phyloP scores from a whole-genome alignment of 2,888 invertebrate genomes.

The Aproaerema taeniolella region DNA sequence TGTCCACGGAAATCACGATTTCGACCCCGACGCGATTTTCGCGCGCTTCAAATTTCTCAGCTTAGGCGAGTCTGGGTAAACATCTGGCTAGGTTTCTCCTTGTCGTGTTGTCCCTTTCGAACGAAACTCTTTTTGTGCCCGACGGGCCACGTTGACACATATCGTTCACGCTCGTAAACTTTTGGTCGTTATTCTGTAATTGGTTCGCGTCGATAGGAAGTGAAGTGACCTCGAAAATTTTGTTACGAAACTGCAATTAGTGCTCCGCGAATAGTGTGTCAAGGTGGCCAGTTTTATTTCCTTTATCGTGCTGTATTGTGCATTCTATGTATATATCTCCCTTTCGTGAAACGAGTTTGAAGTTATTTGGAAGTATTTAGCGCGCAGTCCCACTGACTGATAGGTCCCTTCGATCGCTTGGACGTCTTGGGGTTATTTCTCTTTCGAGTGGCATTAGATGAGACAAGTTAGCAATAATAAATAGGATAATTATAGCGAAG shows the following conservation, averaged over 20 bases:
- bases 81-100: no score
- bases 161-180: no score
- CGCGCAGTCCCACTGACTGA: no score
- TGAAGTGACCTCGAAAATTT: slow-evolving; percentile 11
- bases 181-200: no score
- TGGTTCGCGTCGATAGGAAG: slow-evolving; percentile 11
- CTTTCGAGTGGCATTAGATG: slow-evolving; percentile 43
- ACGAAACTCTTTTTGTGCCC: no score
- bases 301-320: slow-evolving; percentile 32
- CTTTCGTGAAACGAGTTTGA: slow-evolving; percentile 29
- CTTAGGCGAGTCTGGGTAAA: no score
- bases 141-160: no score
- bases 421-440: slow-evolving; percentile 24
- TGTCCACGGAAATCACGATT: neutral
- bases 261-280: slow-evolving; percentile 33
- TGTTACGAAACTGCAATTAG: slow-evolving; percentile 16
- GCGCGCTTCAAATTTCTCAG: slow-evolving; percentile 7
- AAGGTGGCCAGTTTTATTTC: slow-evolving; percentile 37
- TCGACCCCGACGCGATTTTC: neutral
- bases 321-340: slow-evolving; percentile 43
- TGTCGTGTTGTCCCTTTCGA: no score
- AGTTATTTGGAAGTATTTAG: no score
- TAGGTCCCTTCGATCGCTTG: no score
- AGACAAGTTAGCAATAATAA: slow-evolving; percentile 56
- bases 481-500: slow-evolving; percentile 54